These are phyloP conservation scores for Drosophila arizonae DNA, from an alignment of 1,140 invertebrate species.

Conservation along the genomic window DNA sequence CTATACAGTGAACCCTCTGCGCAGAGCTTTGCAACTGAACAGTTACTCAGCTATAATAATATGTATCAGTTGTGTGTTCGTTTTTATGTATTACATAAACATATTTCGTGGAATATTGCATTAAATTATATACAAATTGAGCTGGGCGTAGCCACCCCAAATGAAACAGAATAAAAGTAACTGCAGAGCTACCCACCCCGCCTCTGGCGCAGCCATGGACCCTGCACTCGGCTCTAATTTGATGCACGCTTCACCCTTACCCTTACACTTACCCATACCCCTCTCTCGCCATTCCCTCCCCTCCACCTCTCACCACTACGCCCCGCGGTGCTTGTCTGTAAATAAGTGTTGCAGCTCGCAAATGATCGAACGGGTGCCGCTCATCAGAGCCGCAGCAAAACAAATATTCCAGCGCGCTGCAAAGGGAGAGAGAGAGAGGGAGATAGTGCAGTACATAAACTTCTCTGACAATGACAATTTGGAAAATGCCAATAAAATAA, in stretches of 20 bases:
- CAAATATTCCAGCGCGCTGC: constrained; percentile 15
- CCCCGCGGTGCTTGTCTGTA: constrained; percentile 44
- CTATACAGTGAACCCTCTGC: no score
- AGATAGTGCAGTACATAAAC: constrained; percentile 24
- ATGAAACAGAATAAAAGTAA: neutral
- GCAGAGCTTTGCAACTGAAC: no score
- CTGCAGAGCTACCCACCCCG: constrained; percentile 34
- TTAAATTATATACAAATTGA: constrained; percentile 74
- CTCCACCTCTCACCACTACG: neutral
- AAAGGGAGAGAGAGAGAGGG: neutral
- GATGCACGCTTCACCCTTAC: constrained; percentile 35
- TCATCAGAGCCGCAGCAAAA: constrained; percentile 26
- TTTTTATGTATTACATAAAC: constrained; percentile 38
- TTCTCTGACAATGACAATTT: constrained; percentile 54
- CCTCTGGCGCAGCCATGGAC: constrained; percentile 6
- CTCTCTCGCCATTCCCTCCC: neutral
- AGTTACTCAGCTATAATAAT: neutral
- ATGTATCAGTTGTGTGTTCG: constrained; percentile 8
- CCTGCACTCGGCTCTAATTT: constrained; percentile 41
- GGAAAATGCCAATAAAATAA: constrained; percentile 66
- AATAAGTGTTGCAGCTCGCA: constrained; percentile 39
- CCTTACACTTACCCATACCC: constrained; percentile 9
- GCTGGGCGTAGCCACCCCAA: constrained; percentile 52
- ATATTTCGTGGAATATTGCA: constrained; percentile 60
- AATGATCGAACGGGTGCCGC: constrained; percentile 57